Conservation (phyloP, 2,113 vertebrate species). For the Ictidomys tridecemlineatus region DNA sequence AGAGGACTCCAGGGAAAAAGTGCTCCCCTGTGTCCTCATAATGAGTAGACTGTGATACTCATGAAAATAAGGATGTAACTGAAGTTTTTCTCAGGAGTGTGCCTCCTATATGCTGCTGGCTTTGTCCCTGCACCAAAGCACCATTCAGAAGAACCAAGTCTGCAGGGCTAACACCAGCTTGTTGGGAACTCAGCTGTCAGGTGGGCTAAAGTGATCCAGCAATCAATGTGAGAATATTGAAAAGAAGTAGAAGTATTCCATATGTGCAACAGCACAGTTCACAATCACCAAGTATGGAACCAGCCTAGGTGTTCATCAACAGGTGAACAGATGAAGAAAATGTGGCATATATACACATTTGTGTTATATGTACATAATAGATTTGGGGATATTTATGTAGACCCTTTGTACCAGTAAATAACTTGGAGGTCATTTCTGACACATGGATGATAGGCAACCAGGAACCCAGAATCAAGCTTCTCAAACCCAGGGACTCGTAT, state of each 20-base stretch:
- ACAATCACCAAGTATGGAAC: too few species aligned
- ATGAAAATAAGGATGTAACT: not conserved
- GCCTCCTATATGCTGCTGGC: not conserved
- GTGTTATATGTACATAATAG: too few species aligned
- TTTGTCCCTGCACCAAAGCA: not conserved
- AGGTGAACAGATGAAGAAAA: too few species aligned
- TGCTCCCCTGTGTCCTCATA: slow-evolving; percentile 22
- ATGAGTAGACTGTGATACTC: slow-evolving; percentile 2
- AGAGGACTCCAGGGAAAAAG: not conserved
- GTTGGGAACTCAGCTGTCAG: not conserved
- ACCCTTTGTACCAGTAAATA: not conserved
- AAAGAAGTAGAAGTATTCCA: not conserved
- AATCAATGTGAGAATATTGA: not conserved
- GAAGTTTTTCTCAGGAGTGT: not conserved
- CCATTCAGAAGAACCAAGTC: not conserved
- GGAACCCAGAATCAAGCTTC: not conserved
- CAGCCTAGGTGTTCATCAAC: too few species aligned
- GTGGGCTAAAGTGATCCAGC: not conserved
- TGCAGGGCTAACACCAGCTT: not conserved
- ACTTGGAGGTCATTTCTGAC: not conserved
- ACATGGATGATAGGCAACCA: not conserved
- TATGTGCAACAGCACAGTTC: too few species aligned
- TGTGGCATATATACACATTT: too few species aligned
- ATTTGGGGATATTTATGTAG: too few species aligned
- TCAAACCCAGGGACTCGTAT: not conserved